Conservation (phyloP, 2,888 invertebrate genomes). For the Branchipolynoe longqiensis region DNA sequence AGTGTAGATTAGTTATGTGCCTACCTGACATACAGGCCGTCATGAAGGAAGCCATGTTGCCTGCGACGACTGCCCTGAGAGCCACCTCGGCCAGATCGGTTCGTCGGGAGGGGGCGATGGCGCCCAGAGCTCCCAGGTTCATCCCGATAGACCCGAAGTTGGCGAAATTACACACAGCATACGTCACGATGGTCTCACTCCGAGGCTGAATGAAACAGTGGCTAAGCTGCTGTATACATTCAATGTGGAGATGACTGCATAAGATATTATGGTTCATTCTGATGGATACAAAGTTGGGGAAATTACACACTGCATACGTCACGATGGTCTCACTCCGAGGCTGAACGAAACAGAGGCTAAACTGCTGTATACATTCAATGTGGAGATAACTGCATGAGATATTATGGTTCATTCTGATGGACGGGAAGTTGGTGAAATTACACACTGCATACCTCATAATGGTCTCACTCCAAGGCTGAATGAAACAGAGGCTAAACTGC, state of each 20-base stretch:
- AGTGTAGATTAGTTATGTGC: conserved; percentile 17
- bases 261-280: conserved; percentile 66
- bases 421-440: no score
- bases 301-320: conserved; percentile 66
- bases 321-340: conserved; percentile 64
- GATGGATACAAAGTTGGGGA: conserved; percentile 68
- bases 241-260: no score
- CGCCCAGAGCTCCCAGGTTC: conserved; percentile 65
- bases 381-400: no score
- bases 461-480: no score
- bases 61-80: conserved; percentile 66
- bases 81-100: conserved; percentile 65
- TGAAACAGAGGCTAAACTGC: neutral
- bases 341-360: conserved; percentile 54
- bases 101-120: conserved; percentile 63
- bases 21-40: conserved; percentile 68
- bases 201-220: conserved; percentile 57
- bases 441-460: no score
- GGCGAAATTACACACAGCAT: conserved; percentile 68
- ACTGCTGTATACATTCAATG: no score
- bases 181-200: conserved; percentile 65
- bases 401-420: no score
- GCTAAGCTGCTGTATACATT: no score
- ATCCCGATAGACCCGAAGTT: conserved; percentile 68
- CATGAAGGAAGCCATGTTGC: conserved; percentile 66